Conservation (phyloP, 2,888 invertebrate species). For the Cheilosia vulpina region DNA sequence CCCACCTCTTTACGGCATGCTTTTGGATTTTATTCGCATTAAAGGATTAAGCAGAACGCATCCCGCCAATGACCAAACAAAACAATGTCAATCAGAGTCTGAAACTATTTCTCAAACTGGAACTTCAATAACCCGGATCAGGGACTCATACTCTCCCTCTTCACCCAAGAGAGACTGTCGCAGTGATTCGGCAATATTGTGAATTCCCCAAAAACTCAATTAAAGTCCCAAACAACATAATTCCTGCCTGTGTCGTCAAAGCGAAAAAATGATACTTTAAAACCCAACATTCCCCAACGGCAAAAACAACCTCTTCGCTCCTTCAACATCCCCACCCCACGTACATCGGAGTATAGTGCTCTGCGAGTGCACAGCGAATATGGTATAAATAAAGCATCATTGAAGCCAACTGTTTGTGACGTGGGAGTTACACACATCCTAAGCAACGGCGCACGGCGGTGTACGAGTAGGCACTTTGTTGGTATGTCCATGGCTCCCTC, state of each 20-base stretch:
- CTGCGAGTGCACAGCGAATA: neutral
- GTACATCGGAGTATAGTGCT: neutral
- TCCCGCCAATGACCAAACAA: neutral
- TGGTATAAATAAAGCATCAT: conserved; percentile 53
- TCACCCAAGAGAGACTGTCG: neutral
- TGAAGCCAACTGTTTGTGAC: conserved; percentile 64
- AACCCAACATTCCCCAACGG: conserved; percentile 22
- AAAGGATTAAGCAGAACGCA: neutral
- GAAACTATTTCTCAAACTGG: conserved; percentile 26
- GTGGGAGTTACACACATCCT: conserved; percentile 54
- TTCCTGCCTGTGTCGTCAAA: conserved; percentile 30
- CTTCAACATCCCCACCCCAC: neutral
- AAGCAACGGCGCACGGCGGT: conserved; percentile 1
- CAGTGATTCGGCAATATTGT: conserved; percentile 31
- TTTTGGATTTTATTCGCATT: neutral
- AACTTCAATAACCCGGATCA: conserved; percentile 32
- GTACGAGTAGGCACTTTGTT: conserved; percentile 8
- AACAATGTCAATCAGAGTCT: conserved; percentile 12
- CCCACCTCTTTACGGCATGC: too few relatives aligned
- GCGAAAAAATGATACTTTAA: conserved; percentile 50
- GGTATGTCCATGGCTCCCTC: conserved; percentile 6
- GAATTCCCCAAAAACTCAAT: conserved; percentile 56
- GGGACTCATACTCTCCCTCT: neutral
- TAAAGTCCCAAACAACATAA: conserved; percentile 53
- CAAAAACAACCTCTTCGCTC: neutral